Percentiles rank a stretch among this genome's conserved stretches.
Evolutionary conservation across 2,113 vertebrate species (phyloP).

Genomic region (Sphyrna mokarran): DNA sequence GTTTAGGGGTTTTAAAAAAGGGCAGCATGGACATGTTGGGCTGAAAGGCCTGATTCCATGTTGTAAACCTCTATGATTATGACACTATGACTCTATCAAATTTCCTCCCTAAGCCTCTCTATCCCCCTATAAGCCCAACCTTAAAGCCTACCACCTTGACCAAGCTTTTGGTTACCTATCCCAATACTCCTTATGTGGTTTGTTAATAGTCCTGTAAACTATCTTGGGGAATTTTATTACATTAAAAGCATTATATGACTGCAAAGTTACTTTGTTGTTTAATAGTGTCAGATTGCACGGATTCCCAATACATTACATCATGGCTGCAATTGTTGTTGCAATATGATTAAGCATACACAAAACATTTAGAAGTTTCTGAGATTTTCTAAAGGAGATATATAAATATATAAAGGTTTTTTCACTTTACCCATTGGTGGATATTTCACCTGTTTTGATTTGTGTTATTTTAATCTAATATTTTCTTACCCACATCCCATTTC

Average conservation of each 20-base stretch:
- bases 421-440: neutral
- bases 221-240: neutral
- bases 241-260: neutral
- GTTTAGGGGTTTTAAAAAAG: too few species aligned
- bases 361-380: neutral
- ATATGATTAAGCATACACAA: neutral
- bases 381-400: neutral
- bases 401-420: neutral
- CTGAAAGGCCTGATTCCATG: too few species aligned
- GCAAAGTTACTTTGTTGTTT: neutral
- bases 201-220: neutral
- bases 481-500: neutral
- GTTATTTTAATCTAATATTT: neutral
- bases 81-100: neutral
- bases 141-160: neutral
- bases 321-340: neutral
- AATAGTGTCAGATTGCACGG: neutral
- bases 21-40: too few species aligned
- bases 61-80: too few species aligned
- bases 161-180: neutral
- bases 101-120: neutral
- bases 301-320: neutral
- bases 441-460: neutral
- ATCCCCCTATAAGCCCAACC: neutral
- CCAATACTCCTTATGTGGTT: neutral